Conservation (phyloP, 2,797 vertebrate species). For the Diplodus sargus region DNA sequence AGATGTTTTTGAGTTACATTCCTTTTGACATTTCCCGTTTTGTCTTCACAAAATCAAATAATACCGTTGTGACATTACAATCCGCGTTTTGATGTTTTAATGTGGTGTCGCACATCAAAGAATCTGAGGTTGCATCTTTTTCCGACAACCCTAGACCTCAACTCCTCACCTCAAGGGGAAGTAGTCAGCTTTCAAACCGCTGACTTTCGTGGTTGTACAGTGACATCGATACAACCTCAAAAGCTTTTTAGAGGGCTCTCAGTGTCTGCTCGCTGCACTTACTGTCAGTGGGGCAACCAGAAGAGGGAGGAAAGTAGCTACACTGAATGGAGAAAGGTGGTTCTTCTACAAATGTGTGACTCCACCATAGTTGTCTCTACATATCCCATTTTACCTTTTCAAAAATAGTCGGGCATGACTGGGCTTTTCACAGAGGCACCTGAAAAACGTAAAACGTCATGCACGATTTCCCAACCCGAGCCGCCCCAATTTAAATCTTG, state of each 20-base stretch:
- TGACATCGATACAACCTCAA: slow-evolving; percentile 63
- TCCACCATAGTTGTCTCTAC: slow-evolving; percentile 29
- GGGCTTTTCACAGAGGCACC: slow-evolving; percentile 24
- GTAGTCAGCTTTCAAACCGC: slow-evolving; percentile 65
- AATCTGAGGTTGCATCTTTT: slow-evolving; percentile 37
- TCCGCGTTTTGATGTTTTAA: slow-evolving; percentile 26
- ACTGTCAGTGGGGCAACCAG: slow-evolving; percentile 41
- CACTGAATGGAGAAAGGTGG: slow-evolving; percentile 34
- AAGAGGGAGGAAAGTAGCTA: slow-evolving; percentile 31
- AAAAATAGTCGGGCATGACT: slow-evolving; percentile 15
- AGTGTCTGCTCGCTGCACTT: slow-evolving; percentile 44
- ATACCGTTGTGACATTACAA: not conserved
- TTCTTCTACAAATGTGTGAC: slow-evolving; percentile 9
- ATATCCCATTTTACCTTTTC: slow-evolving; percentile 33
- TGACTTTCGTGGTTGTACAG: slow-evolving; percentile 57
- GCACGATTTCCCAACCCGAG: slow-evolving; percentile 34
- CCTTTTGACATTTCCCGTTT: not conserved
- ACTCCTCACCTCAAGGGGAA: slow-evolving; percentile 54
- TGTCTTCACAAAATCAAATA: slow-evolving; percentile 5
- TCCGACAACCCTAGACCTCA: slow-evolving; percentile 48
- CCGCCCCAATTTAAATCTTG: slow-evolving; percentile 43
- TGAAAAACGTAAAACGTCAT: slow-evolving; percentile 21
- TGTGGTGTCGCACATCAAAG: slow-evolving; percentile 48
- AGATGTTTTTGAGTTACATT: not conserved
- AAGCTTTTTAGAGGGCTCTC: slow-evolving; percentile 61